Base-by-base conservation (phyloP, 1,140 invertebrate species). In the Ostrea denselamellosa region DNA sequence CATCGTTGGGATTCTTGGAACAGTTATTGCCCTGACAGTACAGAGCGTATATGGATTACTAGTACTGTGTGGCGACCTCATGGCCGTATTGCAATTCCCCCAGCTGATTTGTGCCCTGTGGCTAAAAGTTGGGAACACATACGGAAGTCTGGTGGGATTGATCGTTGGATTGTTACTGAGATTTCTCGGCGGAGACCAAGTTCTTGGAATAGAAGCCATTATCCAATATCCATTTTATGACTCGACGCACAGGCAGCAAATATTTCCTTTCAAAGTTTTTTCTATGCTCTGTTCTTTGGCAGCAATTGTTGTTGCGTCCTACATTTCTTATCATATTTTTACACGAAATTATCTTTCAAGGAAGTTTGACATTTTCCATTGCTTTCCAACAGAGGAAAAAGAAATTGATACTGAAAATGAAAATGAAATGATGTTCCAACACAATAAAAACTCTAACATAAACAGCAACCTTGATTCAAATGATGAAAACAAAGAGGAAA, bases 161-260 rank as follows among this genome's bases (percentile, higher is more conserved):
- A 96, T 98, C 88, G 96, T 98, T 89, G 98, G 98, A 0, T 96
- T 99, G 58, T 82, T 97, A 19, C 96, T 99, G 12, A 96, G 98
- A 8, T 93, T 98, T 19, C 94, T 96, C 19, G 98, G 98, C 0
- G 98, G 98, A 0, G 98, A 99, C 94, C 96, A 97, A 19, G 94
- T 98, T 90, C 95, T 99, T 87, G 96, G 97, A 2, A 95, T 99
- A 28, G 96, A 97, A 0, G 96, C 98, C 0, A 92, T 97, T 12
- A 97, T 99, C 68, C 96, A 97, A 91, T 99, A 97, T 94, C 98
- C 98, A 0, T 97, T 97, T 17, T 98, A 97, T 95, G 96, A 98
- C 91, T 96, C 96, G 10, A 96, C 96, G 56, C 95, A 95, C 12
- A 85, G 88, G 19, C 71, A 53, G 17, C 92, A 93, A 85, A 51